Base-by-base conservation (phyloP, 2,113 vertebrate species). In the Pionites leucogaster region DNA sequence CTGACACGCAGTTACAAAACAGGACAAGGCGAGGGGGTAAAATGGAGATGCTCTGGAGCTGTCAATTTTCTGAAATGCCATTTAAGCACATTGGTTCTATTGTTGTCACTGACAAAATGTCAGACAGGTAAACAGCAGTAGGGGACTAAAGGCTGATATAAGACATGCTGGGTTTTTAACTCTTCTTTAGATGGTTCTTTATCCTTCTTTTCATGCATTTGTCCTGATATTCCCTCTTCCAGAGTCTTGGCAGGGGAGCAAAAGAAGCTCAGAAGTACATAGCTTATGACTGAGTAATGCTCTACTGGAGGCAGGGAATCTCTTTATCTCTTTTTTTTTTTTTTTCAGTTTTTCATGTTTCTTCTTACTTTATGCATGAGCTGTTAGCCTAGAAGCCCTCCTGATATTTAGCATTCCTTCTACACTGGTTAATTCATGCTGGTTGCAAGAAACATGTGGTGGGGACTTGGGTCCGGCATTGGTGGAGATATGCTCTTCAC, bases 241-340 rank as follows among this genome's bases (percentile, higher is more conserved):
- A 16, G 24, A 50, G 9, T 86, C 29, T 86, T 96, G 95, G 88
- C 72, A 94, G 12, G 25, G 52, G 13, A 84, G 69, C 28, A 86
- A 79, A 93, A 76, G 65, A 91, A 79, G 77, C 44, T 86, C 80
- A 86, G 37, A 92, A 82, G 49, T 90, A 65, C 95, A 93, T 93
- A 84, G 22, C n/a, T 93, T 78, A 76, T 0, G 2, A 65, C 74
- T 94, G 83, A 96, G 77, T 91, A 96, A 94, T 72, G 24, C 7
- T 82, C 33, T 78, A 25, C 42, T 84, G 42, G 83, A 89, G 39
- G 23, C 81, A 93, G 35, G 60, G 69, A 93, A 88, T 81, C 24
- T 86, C 20, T 50, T 50, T 50, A 41, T 5, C 41, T 10, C 55
- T 55, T 10, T 55, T 29, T 68, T 72, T 68, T 68, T 35, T 80